Conservation (phyloP, 2,888 invertebrate species). For the Brenthis hecate region DNA sequence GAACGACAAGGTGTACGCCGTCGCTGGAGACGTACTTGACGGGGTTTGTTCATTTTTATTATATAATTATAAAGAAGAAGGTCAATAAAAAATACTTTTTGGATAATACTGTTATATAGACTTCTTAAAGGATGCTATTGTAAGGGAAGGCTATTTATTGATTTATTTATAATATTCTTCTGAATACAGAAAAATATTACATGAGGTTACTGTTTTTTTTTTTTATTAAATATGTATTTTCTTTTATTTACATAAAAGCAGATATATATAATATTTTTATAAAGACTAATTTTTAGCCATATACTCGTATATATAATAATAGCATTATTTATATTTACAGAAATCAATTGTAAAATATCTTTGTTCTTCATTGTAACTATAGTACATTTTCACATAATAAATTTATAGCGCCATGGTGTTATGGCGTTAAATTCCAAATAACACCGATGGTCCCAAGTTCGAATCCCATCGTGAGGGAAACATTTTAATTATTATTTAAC, state of each 20-base stretch:
- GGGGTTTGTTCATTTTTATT: slow-evolving; percentile 85
- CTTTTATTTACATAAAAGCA: no score
- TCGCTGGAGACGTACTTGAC: slow-evolving; percentile 97
- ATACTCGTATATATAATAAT: no score
- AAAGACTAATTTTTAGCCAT: no score
- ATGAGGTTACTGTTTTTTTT: no score
- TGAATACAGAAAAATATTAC: no score
- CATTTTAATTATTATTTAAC: slow-evolving; percentile 37
- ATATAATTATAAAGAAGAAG: slow-evolving; percentile 12
- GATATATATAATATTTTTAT: no score
- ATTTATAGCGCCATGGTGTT: slow-evolving; percentile 35
- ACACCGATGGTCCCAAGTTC: slow-evolving; percentile 52
- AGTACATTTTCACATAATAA: slow-evolving; percentile 26
- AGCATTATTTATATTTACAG: no score
- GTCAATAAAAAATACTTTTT: not conserved
- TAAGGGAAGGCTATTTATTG: no score
- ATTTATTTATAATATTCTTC: no score
- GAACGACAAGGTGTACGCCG: slow-evolving; percentile 93
- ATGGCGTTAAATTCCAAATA: accelerated
- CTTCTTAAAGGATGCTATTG: no score
- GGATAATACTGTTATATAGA: no score
- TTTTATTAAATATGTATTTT: no score
- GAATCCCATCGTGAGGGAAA: slow-evolving; percentile 45
- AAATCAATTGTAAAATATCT: not conserved
- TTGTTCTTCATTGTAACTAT: not conserved